Evolutionary conservation across 2,113 vertebrate genomes (phyloP).

Genomic region (Tupaia chinensis): DNA sequence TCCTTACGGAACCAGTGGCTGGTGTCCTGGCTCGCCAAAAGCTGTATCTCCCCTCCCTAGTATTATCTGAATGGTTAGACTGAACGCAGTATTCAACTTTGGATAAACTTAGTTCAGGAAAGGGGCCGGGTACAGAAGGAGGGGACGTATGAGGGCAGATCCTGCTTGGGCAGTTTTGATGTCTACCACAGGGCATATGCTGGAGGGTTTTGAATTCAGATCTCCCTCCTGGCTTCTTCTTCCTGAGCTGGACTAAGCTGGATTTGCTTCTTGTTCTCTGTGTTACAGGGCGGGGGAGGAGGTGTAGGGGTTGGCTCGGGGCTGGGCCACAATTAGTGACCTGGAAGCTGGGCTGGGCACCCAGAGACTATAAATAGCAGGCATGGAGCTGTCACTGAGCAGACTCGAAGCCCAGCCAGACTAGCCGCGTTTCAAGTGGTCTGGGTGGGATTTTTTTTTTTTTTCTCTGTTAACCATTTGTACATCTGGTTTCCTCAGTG

Average conservation of each 20-base stretch:
- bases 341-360: conserved; percentile 87
- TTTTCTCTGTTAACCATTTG: conserved; percentile 84
- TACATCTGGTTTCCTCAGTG: conserved; percentile 83
- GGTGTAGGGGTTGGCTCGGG: conserved; percentile 79
- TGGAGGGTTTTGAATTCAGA: conserved; percentile 69
- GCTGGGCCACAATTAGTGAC: conserved; percentile 81
- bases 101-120: not conserved
- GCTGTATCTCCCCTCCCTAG: not conserved
- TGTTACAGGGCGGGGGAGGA: conserved; percentile 61
- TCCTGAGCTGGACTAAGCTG: conserved; percentile 40
- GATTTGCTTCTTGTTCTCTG: conserved; percentile 72
- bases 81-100: conserved; percentile 22
- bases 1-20: not conserved
- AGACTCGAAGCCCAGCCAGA: conserved; percentile 85
- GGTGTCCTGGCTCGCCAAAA: not conserved
- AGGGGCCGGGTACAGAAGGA: not conserved
- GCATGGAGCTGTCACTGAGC: conserved; percentile 82
- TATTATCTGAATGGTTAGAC: not conserved
- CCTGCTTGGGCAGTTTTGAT: not conserved
- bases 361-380: conserved; percentile 85
- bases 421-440: conserved; percentile 90
- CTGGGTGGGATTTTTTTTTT: conserved; percentile 84
- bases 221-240: conserved; percentile 60
- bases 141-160: not conserved
- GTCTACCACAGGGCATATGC: not conserved